A percentile compares a stretch with the other conserved stretches of the same genome.
These are phyloP conservation scores for Tanaodytes sp. DNA, from an alignment of 2,888 invertebrate genomes.

Conservation along the genomic window DNA sequence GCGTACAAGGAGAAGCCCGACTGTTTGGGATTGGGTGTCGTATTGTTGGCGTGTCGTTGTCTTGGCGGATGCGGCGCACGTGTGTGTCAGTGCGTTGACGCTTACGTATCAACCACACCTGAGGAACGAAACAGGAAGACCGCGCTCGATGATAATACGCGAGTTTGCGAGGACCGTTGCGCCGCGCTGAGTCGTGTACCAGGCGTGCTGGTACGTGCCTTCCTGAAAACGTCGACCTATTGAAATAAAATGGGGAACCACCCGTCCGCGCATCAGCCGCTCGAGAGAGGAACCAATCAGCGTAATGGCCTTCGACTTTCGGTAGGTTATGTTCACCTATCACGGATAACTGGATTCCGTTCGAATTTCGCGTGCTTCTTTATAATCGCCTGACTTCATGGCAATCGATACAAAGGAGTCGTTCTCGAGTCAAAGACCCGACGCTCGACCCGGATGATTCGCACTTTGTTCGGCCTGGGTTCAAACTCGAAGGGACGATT, in stretches of 20 bases:
- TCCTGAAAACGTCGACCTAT: constrained; percentile 63
- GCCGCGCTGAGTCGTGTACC: constrained; percentile 57
- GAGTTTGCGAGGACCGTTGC: constrained; percentile 54
- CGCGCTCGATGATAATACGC: constrained; percentile 52
- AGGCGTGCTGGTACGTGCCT: constrained; percentile 57
- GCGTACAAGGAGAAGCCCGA: background rate
- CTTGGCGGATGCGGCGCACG: constrained; percentile 35
- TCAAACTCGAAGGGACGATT: too few relatives aligned
- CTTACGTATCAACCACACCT: constrained; percentile 52
- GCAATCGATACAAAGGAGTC: constrained; percentile 19
- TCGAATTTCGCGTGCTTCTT: background rate
- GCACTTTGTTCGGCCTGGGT: constrained; percentile 4
- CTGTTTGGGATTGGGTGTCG: constrained; percentile 25
- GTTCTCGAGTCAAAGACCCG: constrained; percentile 19
- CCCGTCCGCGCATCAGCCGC: constrained; percentile 87
- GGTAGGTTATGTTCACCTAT: constrained; percentile 62
- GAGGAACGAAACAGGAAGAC: constrained; percentile 48
- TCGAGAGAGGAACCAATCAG: constrained; percentile 78
- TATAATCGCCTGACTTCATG: too few relatives aligned
- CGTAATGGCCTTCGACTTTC: constrained; percentile 71
- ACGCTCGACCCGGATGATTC: constrained; percentile 6
- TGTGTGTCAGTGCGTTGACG: constrained; percentile 41
- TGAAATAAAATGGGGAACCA: constrained; percentile 82
- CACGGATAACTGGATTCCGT: background rate
- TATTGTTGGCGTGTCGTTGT: constrained; percentile 35